phyloP scores from a whole-genome alignment of 2,797 vertebrate species.

The Phrynocephalus guinanensis region DNA sequence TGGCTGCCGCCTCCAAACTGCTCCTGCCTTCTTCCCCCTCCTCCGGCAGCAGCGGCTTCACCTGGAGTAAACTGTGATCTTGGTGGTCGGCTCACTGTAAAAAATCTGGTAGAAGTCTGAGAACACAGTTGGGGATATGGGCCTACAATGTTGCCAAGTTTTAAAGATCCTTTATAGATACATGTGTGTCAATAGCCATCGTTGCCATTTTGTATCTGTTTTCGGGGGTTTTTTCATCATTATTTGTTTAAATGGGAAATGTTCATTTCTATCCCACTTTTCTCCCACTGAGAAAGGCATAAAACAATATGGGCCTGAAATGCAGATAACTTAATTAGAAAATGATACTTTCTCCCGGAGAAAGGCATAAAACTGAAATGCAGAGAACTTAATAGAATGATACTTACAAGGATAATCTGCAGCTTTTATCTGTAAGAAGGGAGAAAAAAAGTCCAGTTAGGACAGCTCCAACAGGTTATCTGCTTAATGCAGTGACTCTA shows the following conservation, averaged over 20 bases:
- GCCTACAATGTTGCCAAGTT: background rate
- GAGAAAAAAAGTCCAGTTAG: slow-evolving; percentile 39
- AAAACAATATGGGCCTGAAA: too few species aligned
- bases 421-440: slow-evolving; percentile 60
- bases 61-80: background rate
- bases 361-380: background rate
- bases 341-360: slow-evolving; percentile 46
- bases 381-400: background rate
- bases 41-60: too few species aligned
- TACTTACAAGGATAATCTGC: slow-evolving; percentile 54
- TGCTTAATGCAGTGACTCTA: background rate
- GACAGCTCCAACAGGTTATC: background rate
- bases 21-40: too few species aligned
- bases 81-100: too few species aligned
- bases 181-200: background rate
- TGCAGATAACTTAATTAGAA: background rate
- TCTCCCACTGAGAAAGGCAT: background rate
- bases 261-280: too few species aligned
- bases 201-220: too few species aligned
- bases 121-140: background rate
- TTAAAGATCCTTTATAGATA: background rate
- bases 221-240: too few species aligned
- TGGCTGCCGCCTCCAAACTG: too few species aligned
- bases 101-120: too few species aligned
- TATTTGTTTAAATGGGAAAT: too few species aligned